Percentiles rank a stretch among this genome's conserved stretches.
These are phyloP conservation scores for Phalacrocorax carbo DNA, from an alignment of 2,113 vertebrate genomes.

Conservation along the genomic window DNA sequence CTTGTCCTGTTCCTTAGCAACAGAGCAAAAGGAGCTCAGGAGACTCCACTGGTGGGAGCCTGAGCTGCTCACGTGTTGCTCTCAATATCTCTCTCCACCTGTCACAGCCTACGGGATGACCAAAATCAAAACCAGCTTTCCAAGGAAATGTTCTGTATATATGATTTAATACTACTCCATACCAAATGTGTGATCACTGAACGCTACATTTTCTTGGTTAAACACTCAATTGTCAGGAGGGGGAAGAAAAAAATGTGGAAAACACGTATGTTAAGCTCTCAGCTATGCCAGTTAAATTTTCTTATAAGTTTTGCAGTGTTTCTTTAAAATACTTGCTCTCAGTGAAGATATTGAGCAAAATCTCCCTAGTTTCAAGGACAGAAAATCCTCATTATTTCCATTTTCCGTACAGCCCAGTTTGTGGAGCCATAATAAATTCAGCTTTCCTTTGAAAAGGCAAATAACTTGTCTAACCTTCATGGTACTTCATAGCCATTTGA, in stretches of 20 bases:
- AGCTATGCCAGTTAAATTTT: neutral
- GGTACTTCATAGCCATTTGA: neutral
- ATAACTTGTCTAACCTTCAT: neutral
- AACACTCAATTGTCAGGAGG: neutral
- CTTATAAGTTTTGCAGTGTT: neutral
- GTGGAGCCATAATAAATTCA: neutral
- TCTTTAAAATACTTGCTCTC: neutral
- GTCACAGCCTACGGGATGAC: neutral
- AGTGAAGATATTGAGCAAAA: neutral
- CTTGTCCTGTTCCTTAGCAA: conserved; percentile 68
- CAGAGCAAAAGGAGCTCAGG: conserved; percentile 18
- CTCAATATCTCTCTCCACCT: conserved; percentile 3
- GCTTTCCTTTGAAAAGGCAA: neutral
- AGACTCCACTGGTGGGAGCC: conserved; percentile 25
- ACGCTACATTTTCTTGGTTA: neutral
- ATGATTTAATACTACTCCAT: neutral
- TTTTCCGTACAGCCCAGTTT: neutral
- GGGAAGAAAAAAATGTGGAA: neutral
- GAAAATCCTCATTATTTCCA: neutral
- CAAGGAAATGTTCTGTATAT: neutral
- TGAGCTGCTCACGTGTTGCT: neutral
- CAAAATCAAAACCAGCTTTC: neutral
- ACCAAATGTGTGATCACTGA: neutral
- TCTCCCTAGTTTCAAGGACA: neutral
- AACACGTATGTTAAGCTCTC: neutral